Evolutionary conservation across 2,113 vertebrate species (phyloP).

Genomic region (Toxotes chatareus): DNA sequence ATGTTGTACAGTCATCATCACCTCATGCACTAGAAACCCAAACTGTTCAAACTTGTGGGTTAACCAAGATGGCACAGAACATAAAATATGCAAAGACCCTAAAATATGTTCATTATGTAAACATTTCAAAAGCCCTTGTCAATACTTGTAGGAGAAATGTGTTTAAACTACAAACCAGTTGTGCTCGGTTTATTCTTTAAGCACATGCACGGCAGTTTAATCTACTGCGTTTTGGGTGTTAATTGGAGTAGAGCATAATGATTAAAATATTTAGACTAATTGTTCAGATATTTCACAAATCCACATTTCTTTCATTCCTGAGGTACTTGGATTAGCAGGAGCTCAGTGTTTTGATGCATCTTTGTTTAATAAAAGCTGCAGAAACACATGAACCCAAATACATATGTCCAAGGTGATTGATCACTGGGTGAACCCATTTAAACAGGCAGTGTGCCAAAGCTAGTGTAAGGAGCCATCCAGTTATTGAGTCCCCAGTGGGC

Average conservation of each 20-base stretch:
- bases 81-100: slow-evolving; percentile 29
- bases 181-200: not conserved
- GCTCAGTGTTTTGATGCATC: not conserved
- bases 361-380: slow-evolving; percentile 15
- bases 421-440: not conserved
- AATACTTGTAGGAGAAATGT: not conserved
- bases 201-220: not conserved
- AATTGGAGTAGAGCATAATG: not conserved
- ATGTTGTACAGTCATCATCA: slow-evolving; percentile 11
- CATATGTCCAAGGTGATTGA: not conserved
- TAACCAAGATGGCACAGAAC: not conserved
- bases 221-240: not conserved
- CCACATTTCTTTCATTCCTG: not conserved
- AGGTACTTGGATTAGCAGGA: not conserved
- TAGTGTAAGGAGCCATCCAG: slow-evolving; percentile 34
- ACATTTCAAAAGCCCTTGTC: slow-evolving; percentile 7
- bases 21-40: slow-evolving; percentile 3
- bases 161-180: slow-evolving; percentile 8
- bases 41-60: slow-evolving; percentile 9
- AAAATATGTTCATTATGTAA: slow-evolving; percentile 32
- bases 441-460: slow-evolving; percentile 26
- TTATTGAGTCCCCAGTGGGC: slow-evolving; percentile 58
- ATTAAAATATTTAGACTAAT: not conserved
- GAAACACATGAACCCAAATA: slow-evolving; percentile 11
- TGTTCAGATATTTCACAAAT: slow-evolving; percentile 27